Evolutionary conservation across 2,797 vertebrate species (phyloP), one percentile per base, ranked within the genome.

Genomic region (Eremophila alpestris): DNA sequence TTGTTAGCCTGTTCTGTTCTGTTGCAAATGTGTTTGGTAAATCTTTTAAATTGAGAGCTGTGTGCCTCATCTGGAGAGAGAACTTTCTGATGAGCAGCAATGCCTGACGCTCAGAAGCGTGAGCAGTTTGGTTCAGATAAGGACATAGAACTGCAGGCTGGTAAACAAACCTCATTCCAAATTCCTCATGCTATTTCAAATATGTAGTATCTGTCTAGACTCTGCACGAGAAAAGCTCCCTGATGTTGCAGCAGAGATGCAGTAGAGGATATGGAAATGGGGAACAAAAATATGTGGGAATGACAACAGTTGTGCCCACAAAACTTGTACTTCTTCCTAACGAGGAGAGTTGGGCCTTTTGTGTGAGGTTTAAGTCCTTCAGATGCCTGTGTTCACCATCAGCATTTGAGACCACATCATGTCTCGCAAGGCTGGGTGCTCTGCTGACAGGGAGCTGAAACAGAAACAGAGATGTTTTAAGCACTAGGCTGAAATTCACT

Each of bases 81-180:
- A 75, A 22, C 52, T n/a, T 83, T 56, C 49, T 78, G 75, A 60
- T 22, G 52, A 89, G 40, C 23, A 82, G 9, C 71, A 74, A n/a
- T 2, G 23, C 0, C 2, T 54, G n/a, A 55, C 0, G 3, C n/a
- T 80, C 34, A 29, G 59, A 92, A 78, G 69, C 46, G 2, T 10
- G 41, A 92, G 65, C 30, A 65, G 36, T 32, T 91, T 83, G 49
- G 89, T 95, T 96, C 87, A 81, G 87, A 93, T 86, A 86, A 86
- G 89, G 93, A 88, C 93, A 89, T 43, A 20, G 65, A 93, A 78
- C 62, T 68, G 69, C 49, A 59, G 68, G 71, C 60, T 68, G 38
- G 36, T 93, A 94, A 91, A 83, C 76, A 94, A 81, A 36, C 9
- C 14, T 81, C 41, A 51, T 89, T 90, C 86, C 83, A 94, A 83